These are phyloP conservation scores for Rattus norvegicus DNA, from an alignment of 2,113 vertebrate genomes.

Conservation along the genomic window DNA sequence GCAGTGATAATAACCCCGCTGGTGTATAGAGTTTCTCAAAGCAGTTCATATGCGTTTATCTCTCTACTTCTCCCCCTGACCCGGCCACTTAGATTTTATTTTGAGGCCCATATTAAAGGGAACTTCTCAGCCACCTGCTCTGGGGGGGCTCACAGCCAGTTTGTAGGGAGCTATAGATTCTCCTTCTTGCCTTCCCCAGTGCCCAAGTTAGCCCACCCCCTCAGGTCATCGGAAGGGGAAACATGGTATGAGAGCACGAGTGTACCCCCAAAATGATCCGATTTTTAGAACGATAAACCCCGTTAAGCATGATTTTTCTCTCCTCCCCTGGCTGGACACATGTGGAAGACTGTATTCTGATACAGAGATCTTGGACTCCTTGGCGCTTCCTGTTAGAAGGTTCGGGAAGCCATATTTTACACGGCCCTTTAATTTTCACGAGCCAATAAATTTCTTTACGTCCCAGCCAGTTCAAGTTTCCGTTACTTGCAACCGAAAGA, in stretches of 20 bases:
- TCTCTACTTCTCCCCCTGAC: slow-evolving; percentile 10
- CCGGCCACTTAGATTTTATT: background rate
- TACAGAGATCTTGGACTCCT: slow-evolving; percentile 22
- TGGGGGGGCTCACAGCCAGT: background rate
- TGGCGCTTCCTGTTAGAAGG: background rate
- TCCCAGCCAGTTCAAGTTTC: background rate
- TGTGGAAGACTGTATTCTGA: background rate
- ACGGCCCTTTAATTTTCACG: slow-evolving; percentile 12
- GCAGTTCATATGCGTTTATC: slow-evolving; percentile 26
- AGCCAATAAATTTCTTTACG: slow-evolving; percentile 27
- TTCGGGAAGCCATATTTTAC: background rate
- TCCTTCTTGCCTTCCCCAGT: rapidly evolving
- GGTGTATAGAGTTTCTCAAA: slow-evolving; percentile 70
- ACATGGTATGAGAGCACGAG: no score
- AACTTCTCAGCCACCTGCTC: slow-evolving; percentile 32
- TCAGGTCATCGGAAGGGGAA: background rate
- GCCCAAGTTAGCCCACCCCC: background rate
- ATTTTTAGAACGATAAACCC: background rate
- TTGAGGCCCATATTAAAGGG: background rate
- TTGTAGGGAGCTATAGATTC: rapidly evolving
- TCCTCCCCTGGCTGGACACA: background rate
- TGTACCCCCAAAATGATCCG: rapidly evolving
- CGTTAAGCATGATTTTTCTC: background rate
- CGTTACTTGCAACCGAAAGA: background rate
- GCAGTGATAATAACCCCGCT: slow-evolving; percentile 62